Evolutionary conservation across 2,797 vertebrate genomes (phyloP), one percentile per base, ranked within the genome.

Genomic region (Arctocebus calabarensis): DNA sequence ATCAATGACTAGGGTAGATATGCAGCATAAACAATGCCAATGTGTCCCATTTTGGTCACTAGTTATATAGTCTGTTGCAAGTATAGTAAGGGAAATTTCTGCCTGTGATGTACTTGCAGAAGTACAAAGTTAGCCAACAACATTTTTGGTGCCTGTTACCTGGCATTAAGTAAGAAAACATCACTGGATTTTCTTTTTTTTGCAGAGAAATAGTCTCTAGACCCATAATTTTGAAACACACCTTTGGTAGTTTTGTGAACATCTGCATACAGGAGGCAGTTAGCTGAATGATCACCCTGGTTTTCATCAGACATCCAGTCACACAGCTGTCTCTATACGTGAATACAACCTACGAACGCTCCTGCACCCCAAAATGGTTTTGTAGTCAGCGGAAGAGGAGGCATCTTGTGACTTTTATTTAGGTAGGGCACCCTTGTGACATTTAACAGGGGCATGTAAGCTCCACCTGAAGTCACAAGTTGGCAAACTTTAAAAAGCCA

Each of bases 401-500:
- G 37, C n/a, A 64, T 10, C 9, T 37, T 81, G 43, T 70, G 52
- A 82, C 20, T 83, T 81, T 88, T 48, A 86, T 81, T 88, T 48
- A 89, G 57, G 48, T 77, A 64, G 77, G 70, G 17, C 5, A 81
- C 79, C 27, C 7, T 68, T 48, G 62, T 70, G 85, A 85, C 75
- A 64, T 89, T 94, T 92, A 73, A 88, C 64, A 94, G 71, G 29
- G 45, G 34, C 1, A 3, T 40, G 23, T 62, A 75, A 91, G 22
- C 40, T 37, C 81, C 34, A 89, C 43, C 32, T 89, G 32, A 82
- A 90, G 45, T 75, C 78, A 79, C 20, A 83, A 86, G 27, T 70
- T 71, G 74, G 57, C 43, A 68, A 71, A 59, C 68, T 94, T 90
- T 85, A 73, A 84, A 90, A 90, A 40, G 71, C 16, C 86, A 40